Evolutionary conservation across 1,140 invertebrate species (phyloP), one percentile per base, ranked within the genome.

Genomic region (Sitobion miscanthi): DNA sequence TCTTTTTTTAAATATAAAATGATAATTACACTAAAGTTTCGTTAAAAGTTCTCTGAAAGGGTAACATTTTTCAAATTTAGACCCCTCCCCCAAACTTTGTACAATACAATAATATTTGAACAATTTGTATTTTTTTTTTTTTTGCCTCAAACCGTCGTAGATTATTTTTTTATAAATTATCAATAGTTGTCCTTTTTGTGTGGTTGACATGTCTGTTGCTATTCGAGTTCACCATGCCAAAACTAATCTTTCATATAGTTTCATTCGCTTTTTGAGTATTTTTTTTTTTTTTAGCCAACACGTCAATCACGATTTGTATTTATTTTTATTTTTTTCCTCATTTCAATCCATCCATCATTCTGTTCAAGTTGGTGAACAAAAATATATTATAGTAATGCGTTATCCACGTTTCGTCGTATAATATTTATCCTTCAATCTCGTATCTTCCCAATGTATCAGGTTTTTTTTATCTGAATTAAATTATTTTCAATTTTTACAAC

Each of bases 281-380:
- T 83, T 83, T 82, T n/a, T 69, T 42, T 77, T 38, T 38, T 83
- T 83, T n/a, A 87, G 7, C 30, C 9, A 7, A 87, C 2, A 49
- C 47, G 17, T 30, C 86, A 87, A 20, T 49, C 86, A 35, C 4
- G 7, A 49, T 87, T n/a, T n/a, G 47, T 35, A 21, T 49, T 87
- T 20, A 30, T n/a, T 87, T 87, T 49, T 49, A 6, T 87, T 86
- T 49, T 86, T 49, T 87, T 5, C 8, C 5, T 49, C 17, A 49
- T 87, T 87, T n/a, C 30, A 87, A 87, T 49, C 86, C 47, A 87
- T 87, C 86, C 30, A 87, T 87, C 86, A 87, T 87, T 49, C 86
- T 87, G 30, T n/a, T 23, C 1, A 20, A 49, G 17, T 49, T 87
- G 20, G 86, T 17, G 14, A 87, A 87, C 30, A 87, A 14, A 49